These are phyloP conservation scores for Sericinus montela DNA, from an alignment of 2,888 invertebrate species.

Conservation along the genomic window DNA sequence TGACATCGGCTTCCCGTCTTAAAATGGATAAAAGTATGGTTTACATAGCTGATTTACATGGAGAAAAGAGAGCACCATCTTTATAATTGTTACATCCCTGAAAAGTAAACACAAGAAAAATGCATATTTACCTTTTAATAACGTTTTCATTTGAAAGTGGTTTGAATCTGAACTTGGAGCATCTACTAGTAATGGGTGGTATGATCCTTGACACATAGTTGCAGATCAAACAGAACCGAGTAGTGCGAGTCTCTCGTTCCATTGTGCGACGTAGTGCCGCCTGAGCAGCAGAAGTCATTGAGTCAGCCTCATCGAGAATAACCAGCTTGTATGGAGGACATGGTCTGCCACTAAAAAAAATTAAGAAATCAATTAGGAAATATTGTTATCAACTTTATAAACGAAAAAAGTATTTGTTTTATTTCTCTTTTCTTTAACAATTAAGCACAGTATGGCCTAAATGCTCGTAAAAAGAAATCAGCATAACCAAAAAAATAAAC, in stretches of 20 bases:
- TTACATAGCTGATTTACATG: no score
- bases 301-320: constrained; percentile 99
- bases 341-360: constrained; percentile 82
- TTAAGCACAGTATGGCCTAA: no score
- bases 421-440: no score
- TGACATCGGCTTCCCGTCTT: no score
- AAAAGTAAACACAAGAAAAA: no score
- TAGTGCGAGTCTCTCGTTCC: constrained; percentile 96
- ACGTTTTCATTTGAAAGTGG: constrained; percentile 87
- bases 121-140: constrained; percentile 71
- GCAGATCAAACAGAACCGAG: constrained; percentile 98
- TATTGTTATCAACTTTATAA: no score
- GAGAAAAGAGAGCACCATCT: no score
- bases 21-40: no score
- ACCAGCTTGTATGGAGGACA: constrained; percentile 98
- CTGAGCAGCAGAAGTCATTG: constrained; percentile 98
- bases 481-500: no score
- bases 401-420: no score
- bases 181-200: constrained; percentile 97
- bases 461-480: no score
- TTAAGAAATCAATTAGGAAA: not conserved
- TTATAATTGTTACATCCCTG: no score
- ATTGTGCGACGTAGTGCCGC: constrained; percentile 97
- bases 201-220: constrained; percentile 99
- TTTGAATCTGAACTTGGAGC: constrained; percentile 98